phyloP scores from a whole-genome alignment of 2,888 invertebrate genomes.

The Limenitis camilla region DNA sequence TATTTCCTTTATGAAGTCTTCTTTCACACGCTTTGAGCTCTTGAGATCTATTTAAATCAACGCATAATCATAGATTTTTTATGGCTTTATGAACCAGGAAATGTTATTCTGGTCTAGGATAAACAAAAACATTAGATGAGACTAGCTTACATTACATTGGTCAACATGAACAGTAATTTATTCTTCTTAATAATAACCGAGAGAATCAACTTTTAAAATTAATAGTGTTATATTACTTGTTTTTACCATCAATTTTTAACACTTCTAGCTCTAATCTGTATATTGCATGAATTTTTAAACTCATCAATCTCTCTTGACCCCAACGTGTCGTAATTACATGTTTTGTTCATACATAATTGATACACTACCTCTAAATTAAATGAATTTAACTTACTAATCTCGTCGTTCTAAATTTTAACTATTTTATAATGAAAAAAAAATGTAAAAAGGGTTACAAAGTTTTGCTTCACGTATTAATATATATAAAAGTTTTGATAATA shows the following conservation, averaged over 20 bases:
- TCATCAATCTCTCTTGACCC: constrained; percentile 50
- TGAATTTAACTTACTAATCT: not conserved
- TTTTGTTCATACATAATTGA: constrained; percentile 48
- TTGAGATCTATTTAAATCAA: constrained; percentile 47
- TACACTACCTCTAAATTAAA: constrained; percentile 25
- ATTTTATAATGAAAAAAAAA: not conserved
- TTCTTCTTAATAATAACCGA: constrained; percentile 9
- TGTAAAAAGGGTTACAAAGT: too few species aligned
- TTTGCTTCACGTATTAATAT: too few species aligned
- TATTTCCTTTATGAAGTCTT: constrained; percentile 46
- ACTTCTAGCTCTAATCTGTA: constrained; percentile 24
- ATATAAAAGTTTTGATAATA: too few species aligned
- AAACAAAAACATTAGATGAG: constrained; percentile 13
- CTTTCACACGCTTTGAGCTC: constrained; percentile 53
- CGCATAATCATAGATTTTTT: constrained; percentile 42
- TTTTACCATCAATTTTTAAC: constrained; percentile 24
- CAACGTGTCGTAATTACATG: constrained; percentile 42
- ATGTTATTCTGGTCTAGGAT: constrained; percentile 23
- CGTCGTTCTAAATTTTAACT: not conserved
- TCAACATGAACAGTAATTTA: constrained; percentile 15
- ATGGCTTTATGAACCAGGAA: constrained; percentile 46
- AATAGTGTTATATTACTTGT: constrained; percentile 19
- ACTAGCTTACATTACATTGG: constrained; percentile 4
- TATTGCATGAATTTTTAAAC: constrained; percentile 36
- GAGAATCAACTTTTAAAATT: constrained; percentile 18